These are phyloP conservation scores for Himalopsyche phryganea DNA, from an alignment of 1,140 invertebrate genomes.

Conservation along the genomic window DNA sequence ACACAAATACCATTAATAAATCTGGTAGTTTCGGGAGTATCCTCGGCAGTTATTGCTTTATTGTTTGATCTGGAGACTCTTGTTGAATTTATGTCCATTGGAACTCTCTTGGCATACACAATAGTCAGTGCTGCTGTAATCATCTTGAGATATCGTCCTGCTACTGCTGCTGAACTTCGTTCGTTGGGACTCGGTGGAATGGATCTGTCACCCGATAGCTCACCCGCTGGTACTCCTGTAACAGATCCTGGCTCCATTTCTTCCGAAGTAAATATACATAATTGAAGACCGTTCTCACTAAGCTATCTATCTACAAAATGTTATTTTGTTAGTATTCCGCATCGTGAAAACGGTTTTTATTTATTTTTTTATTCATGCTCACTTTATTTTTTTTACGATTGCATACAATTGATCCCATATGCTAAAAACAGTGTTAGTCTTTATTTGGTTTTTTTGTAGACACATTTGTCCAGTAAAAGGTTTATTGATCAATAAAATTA, in stretches of 20 bases:
- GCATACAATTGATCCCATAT: too few relatives aligned
- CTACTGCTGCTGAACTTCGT: constrained; percentile 47
- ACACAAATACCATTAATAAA: constrained; percentile 82
- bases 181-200: constrained; percentile 43
- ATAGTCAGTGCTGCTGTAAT: constrained; percentile 88
- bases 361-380: too few relatives aligned
- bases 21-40: constrained; percentile 72
- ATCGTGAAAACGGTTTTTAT: too few relatives aligned
- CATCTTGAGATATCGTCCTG: constrained; percentile 74
- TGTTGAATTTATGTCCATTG: constrained; percentile 93
- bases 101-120: constrained; percentile 85
- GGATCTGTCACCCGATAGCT: constrained; percentile 51
- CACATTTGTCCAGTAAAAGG: too few relatives aligned
- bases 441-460: too few relatives aligned
- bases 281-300: too few relatives aligned
- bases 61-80: constrained; percentile 86
- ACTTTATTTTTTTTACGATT: too few relatives aligned
- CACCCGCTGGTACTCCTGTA: constrained; percentile 48
- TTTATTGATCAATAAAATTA: too few relatives aligned
- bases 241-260: constrained; percentile 50
- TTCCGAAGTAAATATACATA: constrained; percentile 45
- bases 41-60: constrained; percentile 76
- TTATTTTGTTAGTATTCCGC: too few relatives aligned
- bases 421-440: too few relatives aligned
- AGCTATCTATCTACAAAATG: too few relatives aligned